Percentiles rank a stretch among this genome's conserved stretches.
Conservation (phyloP, 92 coral and sea anemone genomes). For the Palythoa grandiflora region DNA sequence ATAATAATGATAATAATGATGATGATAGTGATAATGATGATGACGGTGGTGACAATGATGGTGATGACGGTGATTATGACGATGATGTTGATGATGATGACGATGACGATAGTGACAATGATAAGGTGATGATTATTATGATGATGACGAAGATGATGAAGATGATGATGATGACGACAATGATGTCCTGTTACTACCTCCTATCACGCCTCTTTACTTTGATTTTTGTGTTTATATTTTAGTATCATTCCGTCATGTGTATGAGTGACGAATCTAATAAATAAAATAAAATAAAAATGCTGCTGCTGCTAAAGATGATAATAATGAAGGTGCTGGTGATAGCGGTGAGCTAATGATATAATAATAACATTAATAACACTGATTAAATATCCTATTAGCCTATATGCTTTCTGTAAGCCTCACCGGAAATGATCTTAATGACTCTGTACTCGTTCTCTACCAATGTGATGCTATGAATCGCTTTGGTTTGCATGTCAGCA, state of each 20-base stretch:
- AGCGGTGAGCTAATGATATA: background rate
- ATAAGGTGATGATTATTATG: no score
- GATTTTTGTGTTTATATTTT: no score
- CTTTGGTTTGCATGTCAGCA: conserved; percentile 34
- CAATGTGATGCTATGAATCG: conserved; percentile 7
- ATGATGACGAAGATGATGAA: no score
- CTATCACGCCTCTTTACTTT: no score
- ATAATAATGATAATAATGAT: background rate
- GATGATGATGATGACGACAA: no score
- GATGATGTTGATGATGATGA: background rate
- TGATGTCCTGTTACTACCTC: no score
- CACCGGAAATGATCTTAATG: conserved; percentile 19
- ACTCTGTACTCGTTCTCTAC: conserved; percentile 21
- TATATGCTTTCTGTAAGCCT: background rate
- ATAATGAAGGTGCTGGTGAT: background rate
- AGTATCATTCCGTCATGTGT: no score
- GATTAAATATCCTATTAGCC: no score
- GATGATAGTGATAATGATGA: background rate
- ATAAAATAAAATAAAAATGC: no score
- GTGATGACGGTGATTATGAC: background rate
- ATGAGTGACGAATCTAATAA: no score
- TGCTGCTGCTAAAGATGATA: background rate
- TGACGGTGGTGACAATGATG: no score
- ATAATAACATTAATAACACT: background rate
- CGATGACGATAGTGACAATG: background rate